These are phyloP conservation scores for Cuniculus paca DNA, from an alignment of 2,797 vertebrate species.

Conservation along the genomic window DNA sequence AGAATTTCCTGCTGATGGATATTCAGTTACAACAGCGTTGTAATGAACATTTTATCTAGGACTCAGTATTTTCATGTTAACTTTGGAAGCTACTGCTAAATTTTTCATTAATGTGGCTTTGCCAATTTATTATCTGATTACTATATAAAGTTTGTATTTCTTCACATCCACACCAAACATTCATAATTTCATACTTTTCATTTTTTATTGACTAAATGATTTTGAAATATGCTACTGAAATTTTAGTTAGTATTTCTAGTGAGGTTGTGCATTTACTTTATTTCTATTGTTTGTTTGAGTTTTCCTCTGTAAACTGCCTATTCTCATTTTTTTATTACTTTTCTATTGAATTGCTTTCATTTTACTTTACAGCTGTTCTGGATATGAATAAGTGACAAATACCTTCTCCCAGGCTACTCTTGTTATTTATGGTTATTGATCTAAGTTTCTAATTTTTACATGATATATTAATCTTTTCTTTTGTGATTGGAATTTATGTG, in stretches of 20 bases:
- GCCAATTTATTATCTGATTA: neutral
- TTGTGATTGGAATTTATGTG: neutral
- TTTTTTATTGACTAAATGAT: neutral
- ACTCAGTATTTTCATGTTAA: slow-evolving; percentile 5
- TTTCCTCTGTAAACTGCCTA: neutral
- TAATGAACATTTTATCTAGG: neutral
- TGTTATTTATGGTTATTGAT: neutral
- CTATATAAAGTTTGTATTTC: neutral
- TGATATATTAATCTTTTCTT: neutral
- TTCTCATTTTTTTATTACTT: neutral
- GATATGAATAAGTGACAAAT: neutral
- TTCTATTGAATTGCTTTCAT: neutral
- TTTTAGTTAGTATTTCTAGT: neutral
- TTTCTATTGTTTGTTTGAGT: neutral
- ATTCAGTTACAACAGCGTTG: slow-evolving; percentile 10
- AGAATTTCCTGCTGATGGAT: neutral
- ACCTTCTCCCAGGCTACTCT: neutral
- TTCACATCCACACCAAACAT: neutral
- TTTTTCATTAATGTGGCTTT: neutral
- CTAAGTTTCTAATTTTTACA: slow-evolving; percentile 48
- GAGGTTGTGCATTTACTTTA: neutral
- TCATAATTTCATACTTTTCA: neutral
- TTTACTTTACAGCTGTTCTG: neutral
- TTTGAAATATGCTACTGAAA: neutral
- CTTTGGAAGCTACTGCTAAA: neutral